Conservation (phyloP, 2,888 invertebrate species). For the Acheta domesticus region DNA sequence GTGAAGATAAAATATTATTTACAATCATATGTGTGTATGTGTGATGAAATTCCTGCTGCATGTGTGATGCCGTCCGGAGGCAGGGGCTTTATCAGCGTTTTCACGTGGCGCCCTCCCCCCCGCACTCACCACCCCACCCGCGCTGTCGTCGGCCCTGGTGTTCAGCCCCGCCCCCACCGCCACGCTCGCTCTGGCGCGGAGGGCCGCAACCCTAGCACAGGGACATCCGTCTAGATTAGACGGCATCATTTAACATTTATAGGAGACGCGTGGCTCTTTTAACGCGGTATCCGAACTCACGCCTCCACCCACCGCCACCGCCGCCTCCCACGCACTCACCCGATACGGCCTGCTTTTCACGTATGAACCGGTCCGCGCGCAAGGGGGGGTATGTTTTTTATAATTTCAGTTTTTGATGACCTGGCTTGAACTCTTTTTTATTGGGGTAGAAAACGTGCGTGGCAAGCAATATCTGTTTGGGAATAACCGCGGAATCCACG, state of each 20-base stretch:
- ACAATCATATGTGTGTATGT: neutral
- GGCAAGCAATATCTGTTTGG: constrained; percentile 5
- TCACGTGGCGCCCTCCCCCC: constrained; percentile 18
- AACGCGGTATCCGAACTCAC: neutral
- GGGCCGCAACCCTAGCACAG: constrained; percentile 20
- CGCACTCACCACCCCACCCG: neutral
- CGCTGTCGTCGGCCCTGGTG: constrained; percentile 20
- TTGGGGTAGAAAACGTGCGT: constrained; percentile 1
- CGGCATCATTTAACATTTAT: constrained; percentile 25
- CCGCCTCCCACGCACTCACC: neutral
- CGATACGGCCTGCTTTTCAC: constrained; percentile 6
- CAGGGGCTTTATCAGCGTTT: neutral
- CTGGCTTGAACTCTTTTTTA: constrained; percentile 18
- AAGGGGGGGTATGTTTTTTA: neutral
- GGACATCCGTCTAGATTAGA: constrained; percentile 26
- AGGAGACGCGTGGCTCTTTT: neutral
- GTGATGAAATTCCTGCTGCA: neutral
- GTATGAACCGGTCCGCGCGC: neutral
- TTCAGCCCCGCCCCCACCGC: constrained; percentile 19
- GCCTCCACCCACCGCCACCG: neutral
- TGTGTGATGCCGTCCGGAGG: neutral
- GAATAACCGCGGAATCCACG: neutral
- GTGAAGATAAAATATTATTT: constrained; percentile 26
- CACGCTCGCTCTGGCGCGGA: constrained; percentile 19
- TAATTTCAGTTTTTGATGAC: neutral